A percentile compares a stretch with the other conserved stretches of the same genome.
phyloP scores from a whole-genome alignment of 2,113 vertebrate species.

The Carassius auratus region DNA sequence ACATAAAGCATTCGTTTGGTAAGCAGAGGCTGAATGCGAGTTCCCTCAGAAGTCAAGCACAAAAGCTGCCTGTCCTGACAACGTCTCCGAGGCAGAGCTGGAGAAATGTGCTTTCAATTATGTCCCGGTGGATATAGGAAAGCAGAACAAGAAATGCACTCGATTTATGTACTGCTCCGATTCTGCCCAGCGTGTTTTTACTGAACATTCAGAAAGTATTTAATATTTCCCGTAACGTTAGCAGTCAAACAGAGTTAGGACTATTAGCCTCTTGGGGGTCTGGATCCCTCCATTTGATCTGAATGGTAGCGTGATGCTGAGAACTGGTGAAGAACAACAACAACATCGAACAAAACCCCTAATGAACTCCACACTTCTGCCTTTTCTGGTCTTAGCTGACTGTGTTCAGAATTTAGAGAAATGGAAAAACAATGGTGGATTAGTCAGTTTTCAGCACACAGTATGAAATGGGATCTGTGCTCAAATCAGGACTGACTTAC shows the following conservation, averaged over 20 bases:
- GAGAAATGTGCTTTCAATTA: constrained; percentile 96
- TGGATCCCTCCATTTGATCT: constrained; percentile 46
- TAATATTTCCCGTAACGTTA: constrained; percentile 83
- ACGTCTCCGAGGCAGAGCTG: constrained; percentile 62
- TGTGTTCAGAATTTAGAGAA: background rate
- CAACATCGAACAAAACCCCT: constrained; percentile 56
- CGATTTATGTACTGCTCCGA: constrained; percentile 92
- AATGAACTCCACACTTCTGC: constrained; percentile 42
- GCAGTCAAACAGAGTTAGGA: constrained; percentile 76
- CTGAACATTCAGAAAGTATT: constrained; percentile 85
- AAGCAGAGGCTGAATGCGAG: background rate
- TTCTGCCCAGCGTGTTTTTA: constrained; percentile 86
- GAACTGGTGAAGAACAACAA: constrained; percentile 37
- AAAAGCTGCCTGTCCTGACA: constrained; percentile 70
- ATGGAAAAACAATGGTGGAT: background rate
- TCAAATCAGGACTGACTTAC: background rate
- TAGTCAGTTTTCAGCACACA: background rate
- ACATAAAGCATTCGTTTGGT: constrained; percentile 22
- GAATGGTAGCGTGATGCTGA: constrained; percentile 53
- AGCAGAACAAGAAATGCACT: constrained; percentile 64
- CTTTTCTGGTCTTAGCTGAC: background rate
- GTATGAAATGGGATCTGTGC: background rate
- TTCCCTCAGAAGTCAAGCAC: constrained; percentile 60
- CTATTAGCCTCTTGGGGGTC: constrained; percentile 73
- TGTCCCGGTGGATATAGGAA: constrained; percentile 75